Conservation (phyloP, 2,888 invertebrate genomes). For the Sinohyriopsis cumingii region DNA sequence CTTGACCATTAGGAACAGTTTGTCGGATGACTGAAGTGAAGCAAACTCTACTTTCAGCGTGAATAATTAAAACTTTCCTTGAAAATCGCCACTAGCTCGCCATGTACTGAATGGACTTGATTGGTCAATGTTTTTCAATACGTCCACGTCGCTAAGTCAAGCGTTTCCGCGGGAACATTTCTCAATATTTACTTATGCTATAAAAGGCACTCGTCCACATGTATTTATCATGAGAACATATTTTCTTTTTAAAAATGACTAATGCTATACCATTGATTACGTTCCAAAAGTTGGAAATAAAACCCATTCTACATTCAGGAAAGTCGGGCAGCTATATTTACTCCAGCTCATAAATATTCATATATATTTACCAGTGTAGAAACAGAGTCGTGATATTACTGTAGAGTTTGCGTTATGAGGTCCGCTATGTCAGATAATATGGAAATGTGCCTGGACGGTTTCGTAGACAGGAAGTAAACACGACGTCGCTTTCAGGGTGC, state of each 20-base stretch:
- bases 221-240: too few relatives aligned
- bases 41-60: too few relatives aligned
- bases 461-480: conserved; percentile 41
- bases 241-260: too few relatives aligned
- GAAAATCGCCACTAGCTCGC: too few relatives aligned
- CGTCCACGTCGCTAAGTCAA: not conserved
- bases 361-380: conserved; percentile 34
- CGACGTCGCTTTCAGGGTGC: conserved; percentile 47
- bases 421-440: conserved; percentile 47
- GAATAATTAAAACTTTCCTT: too few relatives aligned
- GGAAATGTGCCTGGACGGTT: conserved; percentile 35
- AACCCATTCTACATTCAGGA: too few relatives aligned
- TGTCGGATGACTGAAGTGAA: too few relatives aligned
- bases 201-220: not conserved
- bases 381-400: conserved; percentile 40
- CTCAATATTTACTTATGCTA: not conserved
- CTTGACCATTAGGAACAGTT: too few relatives aligned
- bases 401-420: conserved; percentile 23
- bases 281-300: too few relatives aligned
- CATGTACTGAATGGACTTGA: not conserved
- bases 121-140: conserved; percentile 6
- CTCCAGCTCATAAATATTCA: conserved; percentile 58
- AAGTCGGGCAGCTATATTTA: too few relatives aligned
- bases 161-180: conserved; percentile 5
- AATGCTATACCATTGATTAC: too few relatives aligned